A percentile compares a stretch with the other conserved stretches of the same genome.
These are phyloP conservation scores for Drosophila prolongata DNA, from an alignment of 2,888 invertebrate species.

Conservation along the genomic window DNA sequence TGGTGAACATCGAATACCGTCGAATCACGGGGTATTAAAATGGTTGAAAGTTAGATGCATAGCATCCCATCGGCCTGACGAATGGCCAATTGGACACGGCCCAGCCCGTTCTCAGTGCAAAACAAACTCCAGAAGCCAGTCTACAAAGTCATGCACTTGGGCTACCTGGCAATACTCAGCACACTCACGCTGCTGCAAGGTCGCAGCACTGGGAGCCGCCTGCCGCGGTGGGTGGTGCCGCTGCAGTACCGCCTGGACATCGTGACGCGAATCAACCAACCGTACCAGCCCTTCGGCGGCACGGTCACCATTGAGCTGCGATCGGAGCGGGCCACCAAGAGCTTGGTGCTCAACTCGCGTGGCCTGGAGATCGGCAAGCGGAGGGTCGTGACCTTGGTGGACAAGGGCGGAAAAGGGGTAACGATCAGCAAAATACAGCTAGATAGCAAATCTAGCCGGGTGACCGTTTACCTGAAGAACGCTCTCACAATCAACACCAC, in stretches of 20 bases:
- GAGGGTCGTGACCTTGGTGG: background rate
- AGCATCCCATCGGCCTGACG: background rate
- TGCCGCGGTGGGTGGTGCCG: constrained; percentile 6
- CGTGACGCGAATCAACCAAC: constrained; percentile 8
- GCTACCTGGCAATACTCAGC: constrained; percentile 5
- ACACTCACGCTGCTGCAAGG: background rate
- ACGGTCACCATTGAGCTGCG: background rate
- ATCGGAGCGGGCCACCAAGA: background rate
- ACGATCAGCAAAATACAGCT: background rate
- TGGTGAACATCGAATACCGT: too few species aligned
- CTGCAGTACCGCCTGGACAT: background rate
- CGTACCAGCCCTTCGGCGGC: constrained; percentile 13
- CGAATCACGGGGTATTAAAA: too few species aligned
- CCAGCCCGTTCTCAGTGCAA: too few species aligned
- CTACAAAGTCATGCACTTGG: background rate
- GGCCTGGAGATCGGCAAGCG: background rate
- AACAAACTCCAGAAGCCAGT: background rate
- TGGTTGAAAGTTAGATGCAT: background rate
- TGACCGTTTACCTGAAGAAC: background rate
- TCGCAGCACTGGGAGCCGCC: background rate
- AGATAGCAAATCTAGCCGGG: background rate
- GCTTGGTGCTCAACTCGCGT: background rate
- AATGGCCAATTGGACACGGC: background rate
- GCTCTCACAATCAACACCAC: constrained; percentile 83
- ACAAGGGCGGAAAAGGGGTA: background rate